A percentile compares a stretch with the other conserved stretches of the same genome.
Evolutionary conservation across 2,797 vertebrate genomes (phyloP).

Genomic region (Anguilla marmorata): DNA sequence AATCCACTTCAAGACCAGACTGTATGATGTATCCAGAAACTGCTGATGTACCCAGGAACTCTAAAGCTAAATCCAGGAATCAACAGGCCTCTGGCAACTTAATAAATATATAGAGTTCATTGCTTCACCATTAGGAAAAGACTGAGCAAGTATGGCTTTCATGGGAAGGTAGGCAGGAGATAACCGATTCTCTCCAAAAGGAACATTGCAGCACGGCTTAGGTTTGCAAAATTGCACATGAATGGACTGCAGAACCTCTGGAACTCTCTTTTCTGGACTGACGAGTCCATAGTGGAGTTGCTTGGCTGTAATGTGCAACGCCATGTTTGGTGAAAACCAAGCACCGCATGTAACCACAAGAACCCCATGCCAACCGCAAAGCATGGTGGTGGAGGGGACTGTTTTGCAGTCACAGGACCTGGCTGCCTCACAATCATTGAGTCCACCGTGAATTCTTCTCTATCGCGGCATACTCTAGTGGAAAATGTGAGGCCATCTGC

Average conservation of each 20-base stretch:
- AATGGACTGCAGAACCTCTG: background rate
- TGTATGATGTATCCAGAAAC: background rate
- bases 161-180: background rate
- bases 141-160: background rate
- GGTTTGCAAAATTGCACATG: background rate
- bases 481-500: background rate
- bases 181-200: background rate
- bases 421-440: background rate
- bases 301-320: background rate
- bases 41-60: background rate
- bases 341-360: background rate
- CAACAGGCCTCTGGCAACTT: background rate
- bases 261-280: background rate
- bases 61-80: background rate
- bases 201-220: background rate
- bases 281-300: background rate
- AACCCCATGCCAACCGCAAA: background rate
- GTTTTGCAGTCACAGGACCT: background rate
- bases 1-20: background rate
- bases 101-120: too few relatives aligned
- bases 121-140: background rate
- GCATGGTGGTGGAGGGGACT: background rate
- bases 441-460: background rate
- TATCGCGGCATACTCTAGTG: background rate
- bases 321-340: background rate